Evolutionary conservation across 2,888 invertebrate species (phyloP), one percentile per base, ranked within the genome.

Genomic region (Rhopalosiphum nymphaeae): DNA sequence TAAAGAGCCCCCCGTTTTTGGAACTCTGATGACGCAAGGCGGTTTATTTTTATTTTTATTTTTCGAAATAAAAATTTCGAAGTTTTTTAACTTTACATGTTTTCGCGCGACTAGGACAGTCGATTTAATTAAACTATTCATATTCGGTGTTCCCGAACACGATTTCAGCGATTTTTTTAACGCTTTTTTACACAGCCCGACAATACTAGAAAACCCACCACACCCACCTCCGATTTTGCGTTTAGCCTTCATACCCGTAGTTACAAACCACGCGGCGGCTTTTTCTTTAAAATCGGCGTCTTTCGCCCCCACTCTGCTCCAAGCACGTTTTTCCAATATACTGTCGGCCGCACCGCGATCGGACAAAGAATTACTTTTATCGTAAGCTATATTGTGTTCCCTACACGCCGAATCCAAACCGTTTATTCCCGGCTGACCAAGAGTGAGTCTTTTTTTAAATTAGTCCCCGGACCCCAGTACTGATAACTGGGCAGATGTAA

Each of bases 91-190:
- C 16, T 87, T 87, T 49, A 61, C 61, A 29, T 87, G 49, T 49
- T 25, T 87, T 13, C 13, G 49, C 49, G 25, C 84, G 25, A 36
- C 42, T 1, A 7, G 9, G 9, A 42, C 84, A 36, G 91, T 95
- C 16, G 94, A 95, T 29, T 95, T 95, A 94, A 95, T 95, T 91
- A 94, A 85, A 95, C 29, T 61, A 29, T 13, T 29, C 61, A 61
- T 61, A 29, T 61, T 61, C 61, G 29, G 11, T 10, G 61, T 56
- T 56, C 57, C 9, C 9, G 57, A 9, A 26, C 57, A 7, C 26
- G 57, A 26, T 57, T 26, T 57, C 9, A 57, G 1, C 57, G 57
- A 57, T 57, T 57, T 57, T 95, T 95, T 90, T 95, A 95, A 42
- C 95, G 95, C 3, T 94, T 53, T 53, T 56, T 56, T 56, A 56